These are phyloP conservation scores for Haemorhous mexicanus DNA, from an alignment of 2,113 vertebrate species.

Conservation along the genomic window DNA sequence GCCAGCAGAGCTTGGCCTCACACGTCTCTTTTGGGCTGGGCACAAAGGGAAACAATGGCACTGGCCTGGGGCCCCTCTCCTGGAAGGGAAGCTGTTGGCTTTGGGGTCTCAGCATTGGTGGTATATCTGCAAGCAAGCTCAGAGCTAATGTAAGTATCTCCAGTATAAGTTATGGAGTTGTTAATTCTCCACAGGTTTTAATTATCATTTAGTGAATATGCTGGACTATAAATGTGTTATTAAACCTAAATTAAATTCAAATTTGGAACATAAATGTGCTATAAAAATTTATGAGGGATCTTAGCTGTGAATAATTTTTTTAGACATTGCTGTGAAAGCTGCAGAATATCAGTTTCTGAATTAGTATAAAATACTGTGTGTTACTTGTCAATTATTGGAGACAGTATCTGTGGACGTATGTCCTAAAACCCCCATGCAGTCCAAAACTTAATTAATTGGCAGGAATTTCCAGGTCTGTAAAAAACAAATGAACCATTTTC, in stretches of 20 bases:
- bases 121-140: background rate
- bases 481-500: background rate
- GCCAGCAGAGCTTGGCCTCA: background rate
- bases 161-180: background rate
- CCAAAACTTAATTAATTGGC: background rate
- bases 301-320: constrained; percentile 14
- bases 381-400: background rate
- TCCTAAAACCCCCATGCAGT: background rate
- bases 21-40: background rate
- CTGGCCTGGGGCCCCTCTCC: background rate
- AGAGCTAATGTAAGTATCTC: background rate
- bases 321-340: background rate
- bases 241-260: constrained; percentile 61
- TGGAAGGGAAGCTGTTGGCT: background rate
- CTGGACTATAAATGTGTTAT: constrained; percentile 37
- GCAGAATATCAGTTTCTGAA: constrained; percentile 2
- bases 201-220: background rate
- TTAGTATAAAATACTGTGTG: background rate
- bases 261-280: constrained; percentile 26
- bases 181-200: constrained; percentile 51
- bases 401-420: background rate
- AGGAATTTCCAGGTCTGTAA: background rate
- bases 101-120: background rate
- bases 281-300: constrained; percentile 44
- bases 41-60: background rate